Percentiles rank a stretch among this genome's conserved stretches.
phyloP scores from a whole-genome alignment of 2,113 vertebrate species.

The Leuciscus idus region DNA sequence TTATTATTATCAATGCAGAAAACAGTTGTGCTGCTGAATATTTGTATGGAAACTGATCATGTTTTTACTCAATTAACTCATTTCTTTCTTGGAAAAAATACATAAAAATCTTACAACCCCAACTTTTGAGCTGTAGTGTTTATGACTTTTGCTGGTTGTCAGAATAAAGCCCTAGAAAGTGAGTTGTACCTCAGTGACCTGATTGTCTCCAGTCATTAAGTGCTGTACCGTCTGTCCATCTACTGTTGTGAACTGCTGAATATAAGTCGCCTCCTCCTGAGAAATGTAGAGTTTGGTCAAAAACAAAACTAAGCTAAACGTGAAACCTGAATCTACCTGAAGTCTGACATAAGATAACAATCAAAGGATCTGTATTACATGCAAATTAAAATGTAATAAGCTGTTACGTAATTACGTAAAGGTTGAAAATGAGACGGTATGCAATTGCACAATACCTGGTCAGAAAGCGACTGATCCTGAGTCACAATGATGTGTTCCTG shows the following conservation, averaged over 20 bases:
- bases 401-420: background rate
- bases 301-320: background rate
- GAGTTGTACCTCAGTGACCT: conserved; percentile 76
- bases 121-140: background rate
- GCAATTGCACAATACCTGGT: conserved; percentile 77
- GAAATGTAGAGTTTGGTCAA: conserved; percentile 5
- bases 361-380: background rate
- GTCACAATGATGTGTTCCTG: conserved; percentile 94
- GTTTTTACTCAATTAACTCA: no score
- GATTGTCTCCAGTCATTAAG: conserved; percentile 91
- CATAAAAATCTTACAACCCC: background rate
- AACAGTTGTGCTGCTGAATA: background rate
- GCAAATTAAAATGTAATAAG: background rate
- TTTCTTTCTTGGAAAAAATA: no score
- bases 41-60: no score
- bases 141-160: background rate
- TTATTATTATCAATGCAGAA: background rate
- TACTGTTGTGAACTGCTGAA: conserved; percentile 95
- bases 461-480: conserved; percentile 84
- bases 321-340: background rate
- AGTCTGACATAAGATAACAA: no score
- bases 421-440: background rate
- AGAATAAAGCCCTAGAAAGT: background rate
- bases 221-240: conserved; percentile 95
- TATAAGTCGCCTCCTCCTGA: conserved; percentile 93